These are phyloP conservation scores for Zoanthus sansibaricus DNA, from an alignment of 92 coral and sea anemone species.

Conservation along the genomic window DNA sequence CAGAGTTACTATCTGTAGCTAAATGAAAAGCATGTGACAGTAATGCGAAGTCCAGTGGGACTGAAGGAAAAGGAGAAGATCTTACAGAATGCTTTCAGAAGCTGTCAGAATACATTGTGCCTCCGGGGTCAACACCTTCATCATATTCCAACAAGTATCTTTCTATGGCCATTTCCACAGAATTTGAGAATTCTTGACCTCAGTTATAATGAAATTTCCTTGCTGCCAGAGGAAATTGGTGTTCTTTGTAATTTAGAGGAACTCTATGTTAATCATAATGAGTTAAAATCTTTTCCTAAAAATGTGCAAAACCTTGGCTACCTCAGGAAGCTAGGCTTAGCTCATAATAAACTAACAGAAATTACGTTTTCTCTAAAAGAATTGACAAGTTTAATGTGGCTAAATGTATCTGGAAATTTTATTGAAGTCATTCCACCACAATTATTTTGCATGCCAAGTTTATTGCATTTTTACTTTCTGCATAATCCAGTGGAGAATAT, in stretches of 20 bases:
- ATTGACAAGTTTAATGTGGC: slow-evolving; percentile 68
- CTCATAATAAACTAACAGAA: slow-evolving; percentile 69
- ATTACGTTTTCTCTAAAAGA: slow-evolving; percentile 54
- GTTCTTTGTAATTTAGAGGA: slow-evolving; percentile 60
- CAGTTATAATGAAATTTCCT: slow-evolving; percentile 71
- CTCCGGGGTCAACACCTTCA: slow-evolving; percentile 78
- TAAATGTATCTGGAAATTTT: slow-evolving; percentile 81
- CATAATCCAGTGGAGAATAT: slow-evolving; percentile 78
- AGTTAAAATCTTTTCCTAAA: slow-evolving; percentile 62
- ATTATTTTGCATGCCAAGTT: slow-evolving; percentile 60
- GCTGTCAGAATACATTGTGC: slow-evolving; percentile 73
- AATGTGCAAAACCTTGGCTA: slow-evolving; percentile 50
- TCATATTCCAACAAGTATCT: slow-evolving; percentile 59
- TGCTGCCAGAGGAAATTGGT: slow-evolving; percentile 68
- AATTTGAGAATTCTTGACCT: slow-evolving; percentile 71
- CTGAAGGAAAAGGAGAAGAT: slow-evolving; percentile 77
- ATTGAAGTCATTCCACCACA: slow-evolving; percentile 67
- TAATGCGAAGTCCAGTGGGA: slow-evolving; percentile 83
- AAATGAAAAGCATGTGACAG: slow-evolving; percentile 52
- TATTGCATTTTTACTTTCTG: slow-evolving; percentile 61
- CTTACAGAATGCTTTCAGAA: slow-evolving; percentile 75
- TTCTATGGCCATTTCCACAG: slow-evolving; percentile 57
- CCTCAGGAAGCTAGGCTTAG: slow-evolving; percentile 70
- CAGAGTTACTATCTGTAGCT: neutral
- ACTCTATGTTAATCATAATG: slow-evolving; percentile 71